Base-by-base conservation (phyloP, 2,797 vertebrate genomes). In the Discoglossus pictus region DNA sequence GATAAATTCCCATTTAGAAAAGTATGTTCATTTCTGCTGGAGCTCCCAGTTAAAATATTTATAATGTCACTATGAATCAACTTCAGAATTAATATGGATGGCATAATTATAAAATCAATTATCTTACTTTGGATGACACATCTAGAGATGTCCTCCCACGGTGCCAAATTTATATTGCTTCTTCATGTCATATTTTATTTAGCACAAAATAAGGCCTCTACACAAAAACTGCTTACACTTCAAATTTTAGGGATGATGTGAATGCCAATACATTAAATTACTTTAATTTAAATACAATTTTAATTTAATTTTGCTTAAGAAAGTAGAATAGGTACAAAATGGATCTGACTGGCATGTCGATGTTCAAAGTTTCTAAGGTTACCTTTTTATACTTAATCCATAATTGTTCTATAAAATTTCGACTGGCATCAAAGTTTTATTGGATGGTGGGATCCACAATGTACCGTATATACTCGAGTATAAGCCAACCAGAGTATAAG, bases 211-310 rank as follows among this genome's bases (percentile, higher is more conserved):
- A 60, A n/a, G n/a, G n/a, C n/a, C n/a, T n/a, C n/a, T n/a, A n/a
- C n/a, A n/a, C n/a, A n/a, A n/a, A n/a, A n/a, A 42, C 39, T 59
- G 55, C 55, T 59, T 59, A 43, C 55, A 27, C n/a, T 27, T 43
- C 35, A 43, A 23, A 43, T 46, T 17, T 46, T 18, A 20, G n/a
- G 56, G 44, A 55, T 40, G 35, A 23, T 35, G n/a, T n/a, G n/a
- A n/a, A n/a, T n/a, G n/a, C n/a, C n/a, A n/a, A n/a, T n/a, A n/a
- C n/a, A n/a, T n/a, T n/a, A n/a, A n/a, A n/a, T n/a, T n/a, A n/a
- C n/a, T n/a, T n/a, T n/a, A n/a, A n/a, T n/a, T n/a, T n/a, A n/a
- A n/a, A n/a, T n/a, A n/a, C n/a, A n/a, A n/a, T n/a, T n/a, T n/a
- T n/a, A n/a, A n/a, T n/a, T n/a, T n/a, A n/a, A n/a, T n/a, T n/a